These are phyloP conservation scores for Sycophaga agraensis DNA, from an alignment of 1,140 invertebrate species.

Conservation along the genomic window DNA sequence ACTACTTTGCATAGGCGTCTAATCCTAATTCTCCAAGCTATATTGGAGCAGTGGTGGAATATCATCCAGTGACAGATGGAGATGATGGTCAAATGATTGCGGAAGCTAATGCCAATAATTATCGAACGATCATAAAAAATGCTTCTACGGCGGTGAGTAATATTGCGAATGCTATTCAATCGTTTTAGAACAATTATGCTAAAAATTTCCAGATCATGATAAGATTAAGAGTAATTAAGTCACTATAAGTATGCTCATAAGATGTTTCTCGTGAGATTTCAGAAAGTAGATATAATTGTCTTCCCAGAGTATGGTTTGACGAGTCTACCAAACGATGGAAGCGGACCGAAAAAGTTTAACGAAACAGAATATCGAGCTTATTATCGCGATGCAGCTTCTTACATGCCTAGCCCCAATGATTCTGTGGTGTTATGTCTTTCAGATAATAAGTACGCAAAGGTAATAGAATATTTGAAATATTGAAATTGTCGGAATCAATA, in stretches of 20 bases:
- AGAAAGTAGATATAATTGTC: conserved; percentile 77
- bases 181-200: too few species aligned
- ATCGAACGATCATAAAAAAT: conserved; percentile 32
- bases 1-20: background rate
- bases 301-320: conserved; percentile 75
- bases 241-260: too few species aligned
- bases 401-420: conserved; percentile 35
- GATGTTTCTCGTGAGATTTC: too few species aligned
- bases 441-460: too few species aligned
- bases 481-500: too few species aligned
- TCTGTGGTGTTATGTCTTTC: conserved; percentile 33
- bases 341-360: conserved; percentile 54
- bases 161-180: too few species aligned
- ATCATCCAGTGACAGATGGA: conserved; percentile 33
- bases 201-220: too few species aligned
- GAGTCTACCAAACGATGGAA: conserved; percentile 37
- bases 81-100: conserved; percentile 30
- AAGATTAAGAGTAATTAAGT: too few species aligned
- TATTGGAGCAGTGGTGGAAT: conserved; percentile 36
- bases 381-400: conserved; percentile 25
- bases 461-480: too few species aligned
- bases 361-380: conserved; percentile 19
- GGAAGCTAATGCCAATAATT: conserved; percentile 36
- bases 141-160: conserved; percentile 33
- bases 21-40: conserved; percentile 19